Conservation (phyloP, 2,888 invertebrate genomes). For the Eugnorisma glareosa region DNA sequence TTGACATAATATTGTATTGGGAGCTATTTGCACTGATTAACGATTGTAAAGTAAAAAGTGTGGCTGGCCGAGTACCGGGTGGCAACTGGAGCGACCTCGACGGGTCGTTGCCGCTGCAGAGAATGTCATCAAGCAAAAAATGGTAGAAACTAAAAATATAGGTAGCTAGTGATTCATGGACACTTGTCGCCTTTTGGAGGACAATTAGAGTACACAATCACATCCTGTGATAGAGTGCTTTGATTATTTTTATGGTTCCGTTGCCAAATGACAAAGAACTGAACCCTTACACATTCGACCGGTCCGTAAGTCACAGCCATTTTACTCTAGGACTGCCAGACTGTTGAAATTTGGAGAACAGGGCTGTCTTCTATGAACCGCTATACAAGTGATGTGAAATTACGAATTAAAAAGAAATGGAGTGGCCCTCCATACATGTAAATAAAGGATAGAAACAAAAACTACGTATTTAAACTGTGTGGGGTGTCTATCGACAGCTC, state of each 20-base stretch:
- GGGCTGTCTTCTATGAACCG: not conserved
- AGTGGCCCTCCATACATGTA: too few relatives aligned
- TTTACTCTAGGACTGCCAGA: not conserved
- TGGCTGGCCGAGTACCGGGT: slow-evolving; percentile 76
- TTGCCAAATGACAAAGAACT: not conserved
- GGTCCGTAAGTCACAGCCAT: not conserved
- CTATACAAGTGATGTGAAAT: not conserved
- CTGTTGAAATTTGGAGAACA: not conserved
- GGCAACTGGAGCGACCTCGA: slow-evolving; percentile 78
- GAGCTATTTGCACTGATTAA: slow-evolving; percentile 59
- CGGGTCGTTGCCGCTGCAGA: slow-evolving; percentile 82
- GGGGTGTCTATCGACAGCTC: not conserved
- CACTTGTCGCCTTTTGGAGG: slow-evolving; percentile 26
- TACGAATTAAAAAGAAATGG: too few relatives aligned
- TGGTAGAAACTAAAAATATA: slow-evolving; percentile 65
- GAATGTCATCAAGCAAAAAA: slow-evolving; percentile 80
- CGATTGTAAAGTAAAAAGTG: slow-evolving; percentile 71
- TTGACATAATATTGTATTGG: slow-evolving; percentile 43
- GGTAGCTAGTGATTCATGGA: slow-evolving; percentile 57
- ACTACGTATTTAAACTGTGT: too few relatives aligned
- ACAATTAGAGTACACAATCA: slow-evolving; percentile 17
- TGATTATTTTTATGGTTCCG: not conserved
- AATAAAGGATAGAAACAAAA: too few relatives aligned
- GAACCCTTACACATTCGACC: not conserved
- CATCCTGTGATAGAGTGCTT: not conserved